Conservation (phyloP, 2,888 invertebrate species). For the Omphaloscelis lunosa region DNA sequence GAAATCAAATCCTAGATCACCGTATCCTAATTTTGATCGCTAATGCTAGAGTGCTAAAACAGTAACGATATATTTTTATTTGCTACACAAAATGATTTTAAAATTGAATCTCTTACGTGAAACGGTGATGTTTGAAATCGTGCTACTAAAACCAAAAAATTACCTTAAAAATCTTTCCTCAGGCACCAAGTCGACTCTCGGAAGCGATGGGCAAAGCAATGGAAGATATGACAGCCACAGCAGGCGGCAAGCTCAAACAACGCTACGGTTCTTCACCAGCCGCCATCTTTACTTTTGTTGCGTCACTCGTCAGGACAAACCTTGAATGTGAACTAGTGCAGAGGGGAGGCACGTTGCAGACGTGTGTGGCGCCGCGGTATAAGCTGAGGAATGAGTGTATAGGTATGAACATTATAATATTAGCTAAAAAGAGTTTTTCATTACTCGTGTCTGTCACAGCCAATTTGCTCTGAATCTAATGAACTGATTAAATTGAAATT, state of each 20-base stretch:
- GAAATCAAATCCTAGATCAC: neutral
- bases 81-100: neutral
- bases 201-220: conserved; percentile 98
- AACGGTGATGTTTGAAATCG: neutral
- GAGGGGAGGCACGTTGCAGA: conserved; percentile 94
- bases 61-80: neutral
- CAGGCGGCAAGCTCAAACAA: conserved; percentile 95
- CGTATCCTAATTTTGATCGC: neutral
- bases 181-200: conserved; percentile 94
- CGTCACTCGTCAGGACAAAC: conserved; percentile 97
- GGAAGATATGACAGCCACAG: conserved; percentile 98
- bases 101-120: neutral
- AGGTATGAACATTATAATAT: conserved; percentile 50
- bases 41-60: neutral
- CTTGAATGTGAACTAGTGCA: conserved; percentile 98
- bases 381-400: conserved; percentile 76
- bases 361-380: conserved; percentile 90
- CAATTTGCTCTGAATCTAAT: too few relatives aligned
- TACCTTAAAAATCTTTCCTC: conserved; percentile 20
- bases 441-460: too few relatives aligned
- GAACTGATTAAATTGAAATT: too few relatives aligned
- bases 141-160: neutral
- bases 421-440: too few relatives aligned
- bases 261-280: conserved; percentile 90
- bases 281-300: conserved; percentile 95